Percentiles rank a stretch among this genome's conserved stretches.
Conservation (phyloP, 2,113 vertebrate genomes). For the Taxidea taxus region DNA sequence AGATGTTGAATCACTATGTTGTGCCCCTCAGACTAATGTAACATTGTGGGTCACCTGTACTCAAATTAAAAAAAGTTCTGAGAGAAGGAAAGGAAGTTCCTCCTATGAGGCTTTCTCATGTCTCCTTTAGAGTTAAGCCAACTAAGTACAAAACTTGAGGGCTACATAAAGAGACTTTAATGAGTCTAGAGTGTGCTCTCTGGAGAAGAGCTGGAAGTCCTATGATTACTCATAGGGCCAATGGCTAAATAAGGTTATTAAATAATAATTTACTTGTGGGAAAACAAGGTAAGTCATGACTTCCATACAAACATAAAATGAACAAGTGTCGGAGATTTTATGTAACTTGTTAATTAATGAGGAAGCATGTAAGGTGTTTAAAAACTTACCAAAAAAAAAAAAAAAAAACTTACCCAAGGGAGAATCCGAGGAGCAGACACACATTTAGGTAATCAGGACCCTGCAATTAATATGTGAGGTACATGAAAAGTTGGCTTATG, state of each 20-base stretch:
- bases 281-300: background rate
- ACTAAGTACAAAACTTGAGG: background rate
- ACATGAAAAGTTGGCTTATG: background rate
- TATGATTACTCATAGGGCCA: background rate
- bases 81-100: background rate
- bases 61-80: background rate
- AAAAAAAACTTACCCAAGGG: background rate
- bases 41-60: background rate
- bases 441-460: background rate
- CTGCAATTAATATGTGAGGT: background rate
- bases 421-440: background rate
- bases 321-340: background rate
- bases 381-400: background rate
- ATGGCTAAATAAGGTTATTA: background rate
- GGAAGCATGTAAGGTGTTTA: background rate
- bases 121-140: background rate
- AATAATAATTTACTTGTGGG: background rate
- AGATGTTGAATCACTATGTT: background rate
- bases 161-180: background rate
- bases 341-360: background rate
- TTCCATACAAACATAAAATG: background rate
- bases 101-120: background rate
- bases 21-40: background rate
- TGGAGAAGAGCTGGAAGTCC: background rate
- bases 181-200: background rate